Conservation (phyloP, 2,888 invertebrate genomes). For the Hofmannophila pseudospretella region DNA sequence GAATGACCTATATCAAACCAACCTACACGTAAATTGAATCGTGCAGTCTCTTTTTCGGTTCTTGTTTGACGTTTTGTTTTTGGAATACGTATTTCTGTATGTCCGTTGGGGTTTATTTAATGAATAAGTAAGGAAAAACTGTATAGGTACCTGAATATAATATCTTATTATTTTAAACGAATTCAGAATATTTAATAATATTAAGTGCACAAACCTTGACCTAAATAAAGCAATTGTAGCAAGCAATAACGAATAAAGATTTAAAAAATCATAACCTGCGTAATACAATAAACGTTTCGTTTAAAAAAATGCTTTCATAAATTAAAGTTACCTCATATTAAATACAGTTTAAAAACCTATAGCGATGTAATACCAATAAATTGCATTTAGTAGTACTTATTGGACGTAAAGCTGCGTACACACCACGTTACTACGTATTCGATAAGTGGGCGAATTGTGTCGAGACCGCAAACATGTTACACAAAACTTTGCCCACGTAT, state of each 20-base stretch:
- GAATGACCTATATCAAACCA: not conserved
- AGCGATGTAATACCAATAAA: no score
- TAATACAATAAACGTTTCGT: not conserved
- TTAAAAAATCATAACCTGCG: not conserved
- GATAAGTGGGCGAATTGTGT: slow-evolving; percentile 41
- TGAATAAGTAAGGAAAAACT: no score
- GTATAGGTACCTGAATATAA: no score
- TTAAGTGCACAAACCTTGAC: no score
- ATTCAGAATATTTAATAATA: no score
- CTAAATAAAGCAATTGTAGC: no score
- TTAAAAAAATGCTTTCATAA: slow-evolving; percentile 1
- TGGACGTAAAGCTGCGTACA: slow-evolving; percentile 16
- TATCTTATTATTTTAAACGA: no score
- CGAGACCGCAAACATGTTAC: slow-evolving; percentile 39
- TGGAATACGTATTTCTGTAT: no score
- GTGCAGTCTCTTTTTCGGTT: not conserved
- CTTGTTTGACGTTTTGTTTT: not conserved
- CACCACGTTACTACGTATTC: slow-evolving; percentile 29
- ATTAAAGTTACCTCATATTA: not conserved
- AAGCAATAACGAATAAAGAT: no score
- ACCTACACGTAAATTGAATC: slow-evolving; percentile 6
- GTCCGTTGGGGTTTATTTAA: no score
- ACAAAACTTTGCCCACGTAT: slow-evolving; percentile 20
- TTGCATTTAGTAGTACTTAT: no score
- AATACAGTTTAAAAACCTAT: not conserved